Base-by-base conservation (phyloP, 2,888 invertebrate species). In the Palloptera scutellata region DNA sequence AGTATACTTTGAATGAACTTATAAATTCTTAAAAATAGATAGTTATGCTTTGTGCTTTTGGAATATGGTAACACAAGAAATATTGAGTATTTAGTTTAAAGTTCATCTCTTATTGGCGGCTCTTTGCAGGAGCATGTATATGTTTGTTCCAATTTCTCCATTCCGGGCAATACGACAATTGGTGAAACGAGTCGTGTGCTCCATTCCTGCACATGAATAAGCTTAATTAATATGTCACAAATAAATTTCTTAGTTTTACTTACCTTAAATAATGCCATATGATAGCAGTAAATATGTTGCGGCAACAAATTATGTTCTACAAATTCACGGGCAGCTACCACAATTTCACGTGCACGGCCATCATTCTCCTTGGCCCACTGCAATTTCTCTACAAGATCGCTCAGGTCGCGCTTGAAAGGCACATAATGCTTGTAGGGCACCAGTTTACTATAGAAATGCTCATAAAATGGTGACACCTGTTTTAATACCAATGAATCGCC, bases 381-480 rank as follows among this genome's bases (percentile, higher is more conserved):
- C 70, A 98, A 86, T 83, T 91, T 90, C 40, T 93, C 90, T 3
- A 92, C 86, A 57, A 98, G 86, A 86, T 98, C 91, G 10, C 91
- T 90, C 19, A 98, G 86, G 84, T 97, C 92, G 57, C 88, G 85
- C 77, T 91, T 90, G 48, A 97, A 86, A 9, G 96, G 93, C 64
- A 98, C 86, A 83, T 91, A 98, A 85, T 98, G 97, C 75, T 89
- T 86, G 85, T 90, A 90, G 1, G 95, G 91, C 66, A 87, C 81
- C 12, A 97, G 84, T 74, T 92, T 88, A 51, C 88, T 85, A 81
- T 98, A 98, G 85, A 97, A 98, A 86, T 95, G 93, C 87, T 98
- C 98, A 83, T 96, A 95, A 85, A 94, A 98, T n/a, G 90, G 89
- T 0, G 98, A 98, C 40, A 93, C 90, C 85, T 97, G 97, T 86